Conservation (phyloP, 1,140 invertebrate species). For the Calosoma granatense region DNA sequence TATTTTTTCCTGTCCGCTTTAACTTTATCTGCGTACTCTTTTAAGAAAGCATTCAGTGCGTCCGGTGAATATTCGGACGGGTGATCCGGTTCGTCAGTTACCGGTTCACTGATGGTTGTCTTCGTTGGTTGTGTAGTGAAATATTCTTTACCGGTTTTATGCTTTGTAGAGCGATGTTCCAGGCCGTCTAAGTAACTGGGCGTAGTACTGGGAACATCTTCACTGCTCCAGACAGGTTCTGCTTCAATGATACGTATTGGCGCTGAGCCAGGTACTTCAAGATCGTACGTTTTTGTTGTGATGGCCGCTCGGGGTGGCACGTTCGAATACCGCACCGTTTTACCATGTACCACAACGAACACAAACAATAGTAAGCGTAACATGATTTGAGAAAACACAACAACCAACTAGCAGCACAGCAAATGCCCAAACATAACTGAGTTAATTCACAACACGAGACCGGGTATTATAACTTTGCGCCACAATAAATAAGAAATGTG, state of each 20-base stretch:
- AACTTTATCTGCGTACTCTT: conserved; percentile 47
- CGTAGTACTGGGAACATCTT: not conserved
- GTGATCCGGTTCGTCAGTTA: conserved; percentile 26
- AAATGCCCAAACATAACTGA: not conserved
- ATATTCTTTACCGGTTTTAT: conserved; percentile 10
- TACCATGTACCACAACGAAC: not conserved
- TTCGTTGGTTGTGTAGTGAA: conserved; percentile 3
- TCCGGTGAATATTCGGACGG: conserved; percentile 35
- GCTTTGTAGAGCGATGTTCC: not conserved
- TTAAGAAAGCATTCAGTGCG: conserved; percentile 45
- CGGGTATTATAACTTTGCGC: not conserved
- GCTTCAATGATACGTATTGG: conserved; percentile 43
- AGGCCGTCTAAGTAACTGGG: not conserved
- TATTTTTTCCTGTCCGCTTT: conserved; percentile 33
- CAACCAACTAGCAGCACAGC: too few relatives aligned
- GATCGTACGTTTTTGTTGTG: conserved; percentile 28
- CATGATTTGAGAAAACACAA: too few relatives aligned
- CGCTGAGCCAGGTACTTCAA: conserved; percentile 41
- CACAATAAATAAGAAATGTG: conserved; percentile 2
- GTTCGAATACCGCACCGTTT: not conserved
- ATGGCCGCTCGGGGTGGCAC: not conserved
- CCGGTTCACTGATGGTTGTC: conserved; percentile 16
- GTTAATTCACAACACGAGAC: not conserved
- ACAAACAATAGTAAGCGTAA: not conserved
- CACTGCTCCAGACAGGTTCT: conserved; percentile 22